Percentiles rank a stretch among this genome's conserved stretches.
Conservation (phyloP, 2,888 invertebrate species). For the Chalcis sispes region DNA sequence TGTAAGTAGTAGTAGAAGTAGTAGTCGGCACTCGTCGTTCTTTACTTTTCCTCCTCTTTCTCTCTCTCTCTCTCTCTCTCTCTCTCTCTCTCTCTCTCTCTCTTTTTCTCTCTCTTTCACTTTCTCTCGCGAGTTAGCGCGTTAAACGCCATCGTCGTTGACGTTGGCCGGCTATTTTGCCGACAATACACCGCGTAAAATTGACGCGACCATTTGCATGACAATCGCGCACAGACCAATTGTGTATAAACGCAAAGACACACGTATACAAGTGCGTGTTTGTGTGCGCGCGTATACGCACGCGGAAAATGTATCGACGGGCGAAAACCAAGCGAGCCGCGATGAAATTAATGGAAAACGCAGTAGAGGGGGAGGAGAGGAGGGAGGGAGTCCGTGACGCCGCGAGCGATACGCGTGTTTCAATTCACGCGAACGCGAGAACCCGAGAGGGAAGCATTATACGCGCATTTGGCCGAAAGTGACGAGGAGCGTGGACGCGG, state of each 20-base stretch:
- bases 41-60: too few relatives aligned
- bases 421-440: constrained; percentile 15
- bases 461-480: constrained; percentile 42
- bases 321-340: background rate
- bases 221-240: constrained; percentile 45
- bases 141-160: too few relatives aligned
- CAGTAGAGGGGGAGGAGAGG: too few relatives aligned
- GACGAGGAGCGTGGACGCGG: constrained; percentile 18
- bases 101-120: too few relatives aligned
- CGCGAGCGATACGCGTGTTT: constrained; percentile 26
- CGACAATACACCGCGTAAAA: too few relatives aligned
- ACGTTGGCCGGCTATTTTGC: too few relatives aligned
- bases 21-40: too few relatives aligned
- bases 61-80: too few relatives aligned
- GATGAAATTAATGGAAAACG: constrained; percentile 45
- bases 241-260: background rate
- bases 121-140: background rate
- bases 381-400: too few relatives aligned
- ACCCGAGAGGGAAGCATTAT: constrained; percentile 21
- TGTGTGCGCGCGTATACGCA: background rate
- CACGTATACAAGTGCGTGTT: background rate
- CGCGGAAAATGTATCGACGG: background rate
- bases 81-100: too few relatives aligned
- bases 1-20: constrained; percentile 40
- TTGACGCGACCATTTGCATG: constrained; percentile 52